A percentile compares a stretch with the other conserved stretches of the same genome.
phyloP scores from a whole-genome alignment of 2,113 vertebrate species.

The Gymnorhina tibicen region DNA sequence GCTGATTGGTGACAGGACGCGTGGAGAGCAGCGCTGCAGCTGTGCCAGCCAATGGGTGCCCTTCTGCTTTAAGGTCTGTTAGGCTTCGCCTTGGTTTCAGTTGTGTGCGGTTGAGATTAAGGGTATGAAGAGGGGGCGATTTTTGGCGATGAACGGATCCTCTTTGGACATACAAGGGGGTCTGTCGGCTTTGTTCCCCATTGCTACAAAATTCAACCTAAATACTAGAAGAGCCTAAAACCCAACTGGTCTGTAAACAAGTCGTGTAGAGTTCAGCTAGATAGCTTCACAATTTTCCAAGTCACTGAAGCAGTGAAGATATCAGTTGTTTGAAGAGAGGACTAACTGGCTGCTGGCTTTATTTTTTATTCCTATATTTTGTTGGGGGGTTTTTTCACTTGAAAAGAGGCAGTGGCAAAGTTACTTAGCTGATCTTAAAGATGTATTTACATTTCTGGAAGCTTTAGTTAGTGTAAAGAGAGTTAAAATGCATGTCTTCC shows the following conservation, averaged over 20 bases:
- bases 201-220: background rate
- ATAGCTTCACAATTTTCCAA: slow-evolving; percentile 49
- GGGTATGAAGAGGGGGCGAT: no score
- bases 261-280: background rate
- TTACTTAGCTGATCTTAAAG: background rate
- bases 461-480: background rate
- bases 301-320: slow-evolving; percentile 13
- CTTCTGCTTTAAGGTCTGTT: no score
- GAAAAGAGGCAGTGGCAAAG: background rate
- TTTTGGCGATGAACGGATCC: no score
- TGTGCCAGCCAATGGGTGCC: no score
- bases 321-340: background rate
- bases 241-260: slow-evolving; percentile 4
- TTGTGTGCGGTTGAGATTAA: no score
- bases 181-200: no score
- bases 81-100: no score
- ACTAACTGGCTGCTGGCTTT: background rate
- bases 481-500: background rate
- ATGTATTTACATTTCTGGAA: background rate
- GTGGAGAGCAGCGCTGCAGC: no score
- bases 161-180: no score
- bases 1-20: no score
- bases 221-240: slow-evolving; percentile 15
- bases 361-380: background rate
- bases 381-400: background rate